Evolutionary conservation across 1,140 invertebrate species (phyloP).

Genomic region (Solen grandis): DNA sequence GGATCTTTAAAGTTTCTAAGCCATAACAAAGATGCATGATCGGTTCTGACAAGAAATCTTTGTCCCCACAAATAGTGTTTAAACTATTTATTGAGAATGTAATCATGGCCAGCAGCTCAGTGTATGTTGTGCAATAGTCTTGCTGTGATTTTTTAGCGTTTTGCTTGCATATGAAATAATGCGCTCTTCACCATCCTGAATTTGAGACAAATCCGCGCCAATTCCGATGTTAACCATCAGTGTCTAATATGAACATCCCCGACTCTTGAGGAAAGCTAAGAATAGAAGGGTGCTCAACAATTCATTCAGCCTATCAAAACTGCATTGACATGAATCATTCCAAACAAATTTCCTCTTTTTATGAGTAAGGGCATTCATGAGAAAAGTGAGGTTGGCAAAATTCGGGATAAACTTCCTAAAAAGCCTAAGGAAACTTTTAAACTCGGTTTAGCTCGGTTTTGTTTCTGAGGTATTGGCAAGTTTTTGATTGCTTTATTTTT

Average conservation of each 20-base stretch:
- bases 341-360: conserved; percentile 15
- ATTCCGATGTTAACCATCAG: conserved; percentile 29
- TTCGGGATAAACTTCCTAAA: conserved; percentile 6
- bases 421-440: conserved; percentile 20
- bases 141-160: conserved; percentile 15
- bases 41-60: conserved; percentile 19
- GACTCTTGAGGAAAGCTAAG: conserved; percentile 19
- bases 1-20: conserved; percentile 21
- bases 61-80: conserved; percentile 26
- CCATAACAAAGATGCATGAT: conserved; percentile 14
- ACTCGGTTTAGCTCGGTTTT: conserved; percentile 4
- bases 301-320: conserved; percentile 5
- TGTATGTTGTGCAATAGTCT: conserved; percentile 21
- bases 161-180: conserved; percentile 28
- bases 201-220: conserved; percentile 4
- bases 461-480: not conserved
- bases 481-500: not conserved
- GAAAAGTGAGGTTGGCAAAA: not conserved
- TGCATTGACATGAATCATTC: not conserved
- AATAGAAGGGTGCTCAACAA: not conserved
- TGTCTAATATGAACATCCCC: conserved; percentile 17
- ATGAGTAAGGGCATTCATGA: conserved; percentile 8
- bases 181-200: conserved; percentile 13
- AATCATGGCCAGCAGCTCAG: conserved; percentile 8
- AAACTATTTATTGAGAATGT: conserved; percentile 16